A percentile compares a stretch with the other conserved stretches of the same genome.
Conservation (phyloP, 2,113 vertebrate genomes). For the Catharus minimus region DNA sequence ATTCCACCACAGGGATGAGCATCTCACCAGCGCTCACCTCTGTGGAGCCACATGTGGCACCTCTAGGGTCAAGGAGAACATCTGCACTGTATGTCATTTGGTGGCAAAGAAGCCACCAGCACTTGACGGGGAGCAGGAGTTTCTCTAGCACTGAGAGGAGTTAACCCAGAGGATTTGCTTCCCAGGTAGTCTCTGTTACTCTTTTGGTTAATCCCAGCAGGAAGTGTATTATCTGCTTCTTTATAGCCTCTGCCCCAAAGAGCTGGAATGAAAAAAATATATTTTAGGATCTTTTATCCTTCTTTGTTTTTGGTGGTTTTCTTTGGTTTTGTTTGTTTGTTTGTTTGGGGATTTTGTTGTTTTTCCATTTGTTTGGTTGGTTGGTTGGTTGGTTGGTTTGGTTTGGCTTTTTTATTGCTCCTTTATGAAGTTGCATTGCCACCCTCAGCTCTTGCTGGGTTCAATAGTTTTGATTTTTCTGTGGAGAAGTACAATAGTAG, state of each 20-base stretch:
- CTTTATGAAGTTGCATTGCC: neutral
- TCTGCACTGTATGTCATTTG: neutral
- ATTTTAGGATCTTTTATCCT: neutral
- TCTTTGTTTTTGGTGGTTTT: neutral
- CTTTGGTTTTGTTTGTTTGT: neutral
- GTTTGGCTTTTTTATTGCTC: neutral
- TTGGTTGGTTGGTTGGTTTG: neutral
- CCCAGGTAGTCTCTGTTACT: neutral
- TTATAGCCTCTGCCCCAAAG: neutral
- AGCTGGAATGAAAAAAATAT: neutral
- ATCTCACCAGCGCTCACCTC: neutral
- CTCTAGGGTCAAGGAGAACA: neutral
- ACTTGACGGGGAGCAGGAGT: neutral
- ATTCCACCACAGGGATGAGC: fast-evolving
- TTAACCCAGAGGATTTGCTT: neutral
- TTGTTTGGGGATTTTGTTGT: neutral
- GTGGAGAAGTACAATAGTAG: neutral
- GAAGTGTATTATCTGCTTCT: neutral
- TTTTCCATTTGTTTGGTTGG: no score
- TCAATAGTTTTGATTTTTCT: neutral
- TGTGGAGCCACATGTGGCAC: fast-evolving
- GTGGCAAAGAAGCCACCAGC: neutral
- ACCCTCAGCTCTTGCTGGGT: neutral
- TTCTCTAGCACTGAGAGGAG: neutral
- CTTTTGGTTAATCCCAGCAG: neutral